phyloP scores from a whole-genome alignment of 1,140 invertebrate species.

The Protaetia brevitarsis region DNA sequence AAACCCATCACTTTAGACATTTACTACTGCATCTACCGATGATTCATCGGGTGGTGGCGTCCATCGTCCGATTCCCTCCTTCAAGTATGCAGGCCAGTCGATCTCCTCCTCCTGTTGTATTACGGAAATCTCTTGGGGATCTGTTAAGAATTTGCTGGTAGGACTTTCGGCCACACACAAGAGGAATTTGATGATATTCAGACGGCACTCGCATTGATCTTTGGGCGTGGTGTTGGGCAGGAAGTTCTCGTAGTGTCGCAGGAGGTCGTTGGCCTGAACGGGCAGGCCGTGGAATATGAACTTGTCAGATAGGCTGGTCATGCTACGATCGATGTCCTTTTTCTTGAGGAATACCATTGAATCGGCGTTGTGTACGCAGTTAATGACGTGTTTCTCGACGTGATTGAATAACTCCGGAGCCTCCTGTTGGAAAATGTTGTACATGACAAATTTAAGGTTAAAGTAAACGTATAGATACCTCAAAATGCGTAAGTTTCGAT shows the following conservation, averaged over 20 bases:
- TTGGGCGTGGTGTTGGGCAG: slow-evolving; percentile 31
- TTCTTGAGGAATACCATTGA: slow-evolving; percentile 40
- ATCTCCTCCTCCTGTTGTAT: slow-evolving; percentile 33
- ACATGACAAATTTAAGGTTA: slow-evolving; percentile 22
- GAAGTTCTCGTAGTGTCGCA: slow-evolving; percentile 37
- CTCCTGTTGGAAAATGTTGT: slow-evolving; percentile 30
- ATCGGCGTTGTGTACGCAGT: slow-evolving; percentile 35
- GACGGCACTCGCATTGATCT: slow-evolving; percentile 27
- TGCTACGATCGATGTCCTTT: slow-evolving; percentile 39
- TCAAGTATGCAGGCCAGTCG: slow-evolving; percentile 43
- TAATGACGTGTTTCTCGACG: slow-evolving; percentile 32
- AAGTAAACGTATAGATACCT: slow-evolving; percentile 29
- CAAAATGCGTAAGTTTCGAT: slow-evolving; percentile 31
- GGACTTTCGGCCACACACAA: slow-evolving; percentile 41
- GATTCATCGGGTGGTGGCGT: slow-evolving; percentile 35
- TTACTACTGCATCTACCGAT: slow-evolving; percentile 28
- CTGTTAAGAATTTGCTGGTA: slow-evolving; percentile 40
- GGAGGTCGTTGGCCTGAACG: slow-evolving; percentile 36
- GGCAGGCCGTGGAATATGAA: slow-evolving; percentile 43
- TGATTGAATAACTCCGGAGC: slow-evolving; percentile 33
- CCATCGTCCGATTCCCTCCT: slow-evolving; percentile 42
- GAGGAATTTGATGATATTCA: slow-evolving; percentile 41
- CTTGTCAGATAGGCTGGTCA: slow-evolving; percentile 41
- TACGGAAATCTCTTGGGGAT: slow-evolving; percentile 32
- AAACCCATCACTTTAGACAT: background rate